Evolutionary conservation across 2,113 vertebrate species (phyloP), one percentile per base, ranked within the genome.

Genomic region (Egretta garzetta): DNA sequence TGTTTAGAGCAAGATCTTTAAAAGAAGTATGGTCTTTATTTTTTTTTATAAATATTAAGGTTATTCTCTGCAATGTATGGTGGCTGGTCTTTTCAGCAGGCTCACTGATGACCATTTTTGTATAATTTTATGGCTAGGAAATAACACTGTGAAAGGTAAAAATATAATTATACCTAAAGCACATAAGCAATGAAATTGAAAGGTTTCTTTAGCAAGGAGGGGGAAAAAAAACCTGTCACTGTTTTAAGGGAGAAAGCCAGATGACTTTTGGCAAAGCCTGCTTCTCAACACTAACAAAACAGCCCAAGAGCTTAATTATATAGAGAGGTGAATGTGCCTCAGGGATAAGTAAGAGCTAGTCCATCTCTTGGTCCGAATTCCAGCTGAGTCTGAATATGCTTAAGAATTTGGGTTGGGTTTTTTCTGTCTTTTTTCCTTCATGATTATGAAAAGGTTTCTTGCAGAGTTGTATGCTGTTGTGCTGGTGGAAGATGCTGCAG

Each of bases 1-100:
- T 99, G 98, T 99, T 98, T 98, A 97, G 98, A 98, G 98, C 97
- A 98, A 98, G 98, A 98, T 98, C 97, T 98, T 98, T 98, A 98
- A 98, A 98, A 98, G 98, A 98, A 98, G 97, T 98, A 97, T 97
- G 95, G 95, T 93, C 95, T 98, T 95, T 97, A 85, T 98, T 97
- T 98, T 97, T 98, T 97, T 97, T 95, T 93, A 95, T 97, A 97
- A 98, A 98, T 97, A 96, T 90, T 94, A 96, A 98, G 96, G 93
- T 98, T 98, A 96, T 98, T 97, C 96, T 96, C 79, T 95, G 93
- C 81, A 88, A 96, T 90, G 88, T 96, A 88, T 91, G 83, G 91
- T 82, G 74, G 96, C 97, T 97, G 92, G 97, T 97, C 94, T 96
- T 97, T 97, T 98, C 96, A 98, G 90, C 83, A 92, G 81, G 92